A percentile compares a stretch with the other conserved stretches of the same genome.
These are phyloP conservation scores for Vesta saturnalis DNA, from an alignment of 2,888 invertebrate genomes.

Conservation along the genomic window DNA sequence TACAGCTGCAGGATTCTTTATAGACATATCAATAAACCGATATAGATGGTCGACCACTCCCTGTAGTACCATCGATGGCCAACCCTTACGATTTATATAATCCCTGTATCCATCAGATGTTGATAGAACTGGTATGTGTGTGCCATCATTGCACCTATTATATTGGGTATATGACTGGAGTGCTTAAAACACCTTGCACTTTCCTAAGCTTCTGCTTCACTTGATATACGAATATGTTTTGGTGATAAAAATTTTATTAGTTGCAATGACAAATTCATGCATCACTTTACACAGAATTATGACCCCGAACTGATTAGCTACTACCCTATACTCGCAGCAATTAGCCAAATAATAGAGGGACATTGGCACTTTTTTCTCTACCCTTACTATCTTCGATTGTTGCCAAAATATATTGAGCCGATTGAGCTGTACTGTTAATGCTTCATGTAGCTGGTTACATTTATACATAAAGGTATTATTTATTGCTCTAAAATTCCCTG, in stretches of 20 bases:
- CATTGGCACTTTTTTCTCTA: constrained; percentile 41
- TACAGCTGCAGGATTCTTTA: no score
- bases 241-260: no score
- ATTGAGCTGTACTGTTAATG: neutral
- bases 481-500: no score
- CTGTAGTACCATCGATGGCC: no score
- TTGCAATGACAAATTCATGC: no score
- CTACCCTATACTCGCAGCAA: no score
- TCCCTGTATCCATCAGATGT: constrained; percentile 38
- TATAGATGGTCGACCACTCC: no score
- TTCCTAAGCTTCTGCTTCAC: constrained; percentile 42
- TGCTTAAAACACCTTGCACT: constrained; percentile 40
- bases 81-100: no score
- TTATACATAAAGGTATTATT: no score
- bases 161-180: no score
- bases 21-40: no score
- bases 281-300: constrained; percentile 42
- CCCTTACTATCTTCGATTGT: no score
- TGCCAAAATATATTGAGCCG: neutral
- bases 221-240: constrained; percentile 49
- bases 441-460: neutral
- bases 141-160: constrained; percentile 49
- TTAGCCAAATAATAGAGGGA: constrained; percentile 43
- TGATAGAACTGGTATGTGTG: constrained; percentile 40
- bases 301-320: constrained; percentile 43